These are phyloP conservation scores for Meloidogyne chitwoodi DNA, from an alignment of 1,140 invertebrate genomes.

Conservation along the genomic window DNA sequence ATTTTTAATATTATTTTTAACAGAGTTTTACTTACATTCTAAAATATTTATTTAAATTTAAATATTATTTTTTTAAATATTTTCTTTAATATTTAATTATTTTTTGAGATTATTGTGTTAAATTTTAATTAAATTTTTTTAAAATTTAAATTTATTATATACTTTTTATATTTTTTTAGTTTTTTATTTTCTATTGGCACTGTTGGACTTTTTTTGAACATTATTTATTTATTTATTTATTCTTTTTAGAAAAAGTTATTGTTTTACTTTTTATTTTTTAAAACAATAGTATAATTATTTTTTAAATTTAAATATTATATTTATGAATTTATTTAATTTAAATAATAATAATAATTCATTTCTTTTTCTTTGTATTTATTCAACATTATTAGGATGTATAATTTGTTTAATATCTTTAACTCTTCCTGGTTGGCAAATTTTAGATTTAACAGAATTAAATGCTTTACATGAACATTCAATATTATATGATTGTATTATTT, in stretches of 20 bases:
- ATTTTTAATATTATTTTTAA: too few relatives aligned
- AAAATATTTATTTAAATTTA: neutral
- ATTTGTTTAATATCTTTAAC: slow-evolving; percentile 27
- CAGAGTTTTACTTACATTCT: too few relatives aligned
- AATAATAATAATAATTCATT: slow-evolving; percentile 29
- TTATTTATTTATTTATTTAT: neutral
- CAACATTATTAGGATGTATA: slow-evolving; percentile 45
- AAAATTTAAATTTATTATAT: neutral
- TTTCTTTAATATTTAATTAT: neutral
- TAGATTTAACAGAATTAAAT: slow-evolving; percentile 34
- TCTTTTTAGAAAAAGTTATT: too few relatives aligned
- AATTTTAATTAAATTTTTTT: too few relatives aligned
- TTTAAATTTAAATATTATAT: too few relatives aligned
- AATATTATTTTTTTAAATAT: neutral
- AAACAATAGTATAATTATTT: too few relatives aligned
- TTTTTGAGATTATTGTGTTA: too few relatives aligned
- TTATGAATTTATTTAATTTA: too few relatives aligned
- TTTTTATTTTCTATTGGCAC: neutral
- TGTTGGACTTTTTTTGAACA: neutral
- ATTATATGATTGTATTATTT: slow-evolving; percentile 50
- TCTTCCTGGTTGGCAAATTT: slow-evolving; percentile 45
- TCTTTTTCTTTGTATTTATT: slow-evolving; percentile 23
- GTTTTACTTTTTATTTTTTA: neutral
- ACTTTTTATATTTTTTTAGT: neutral
- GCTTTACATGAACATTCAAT: slow-evolving; percentile 48